phyloP scores from a whole-genome alignment of 2,113 vertebrate species.

The Saguinus midas region DNA sequence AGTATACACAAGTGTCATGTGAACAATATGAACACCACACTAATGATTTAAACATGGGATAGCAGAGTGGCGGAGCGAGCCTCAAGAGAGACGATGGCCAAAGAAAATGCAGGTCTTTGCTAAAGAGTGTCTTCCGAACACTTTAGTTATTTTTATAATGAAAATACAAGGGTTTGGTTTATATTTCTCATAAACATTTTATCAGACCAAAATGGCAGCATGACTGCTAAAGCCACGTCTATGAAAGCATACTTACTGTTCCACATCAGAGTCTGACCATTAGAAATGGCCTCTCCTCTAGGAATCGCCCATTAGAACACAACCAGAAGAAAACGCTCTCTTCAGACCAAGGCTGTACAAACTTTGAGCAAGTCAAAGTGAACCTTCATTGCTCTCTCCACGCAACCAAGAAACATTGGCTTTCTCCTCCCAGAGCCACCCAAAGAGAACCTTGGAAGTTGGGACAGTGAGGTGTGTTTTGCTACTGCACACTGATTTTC shows the following conservation, averaged over 20 bases:
- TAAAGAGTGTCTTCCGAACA: not conserved
- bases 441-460: not conserved
- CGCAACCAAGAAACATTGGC: accelerated
- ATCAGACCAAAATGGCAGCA: not conserved
- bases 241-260: not conserved
- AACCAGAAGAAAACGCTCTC: not conserved
- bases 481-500: not conserved
- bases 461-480: not conserved
- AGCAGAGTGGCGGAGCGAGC: not conserved
- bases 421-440: not conserved
- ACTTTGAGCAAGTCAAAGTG: not conserved
- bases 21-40: not conserved
- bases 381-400: not conserved
- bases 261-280: not conserved
- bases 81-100: not conserved
- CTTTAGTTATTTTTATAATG: not conserved
- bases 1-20: not conserved
- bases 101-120: not conserved
- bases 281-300: not conserved
- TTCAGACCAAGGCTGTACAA: not conserved
- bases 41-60: not conserved
- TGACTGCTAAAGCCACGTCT: not conserved
- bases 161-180: not conserved
- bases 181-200: not conserved
- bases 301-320: not conserved